phyloP scores from a whole-genome alignment of 2,797 vertebrate species.

The Clarias fuscus region DNA sequence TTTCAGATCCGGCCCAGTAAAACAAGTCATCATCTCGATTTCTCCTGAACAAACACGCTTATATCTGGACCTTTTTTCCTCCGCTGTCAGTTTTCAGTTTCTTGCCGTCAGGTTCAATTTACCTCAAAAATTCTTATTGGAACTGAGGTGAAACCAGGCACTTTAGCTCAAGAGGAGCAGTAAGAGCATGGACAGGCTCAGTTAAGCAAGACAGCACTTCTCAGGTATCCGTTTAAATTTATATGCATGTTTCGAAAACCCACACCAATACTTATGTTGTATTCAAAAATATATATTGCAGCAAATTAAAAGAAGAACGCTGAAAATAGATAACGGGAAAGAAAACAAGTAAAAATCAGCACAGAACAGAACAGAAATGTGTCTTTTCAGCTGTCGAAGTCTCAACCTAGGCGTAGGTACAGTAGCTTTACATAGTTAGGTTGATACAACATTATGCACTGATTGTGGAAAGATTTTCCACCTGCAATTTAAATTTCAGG shows the following conservation, averaged over 20 bases:
- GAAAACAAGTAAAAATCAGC: neutral
- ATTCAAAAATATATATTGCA: neutral
- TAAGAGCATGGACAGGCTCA: slow-evolving; percentile 3
- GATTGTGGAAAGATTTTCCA: neutral
- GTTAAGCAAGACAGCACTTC: neutral
- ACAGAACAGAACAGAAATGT: neutral
- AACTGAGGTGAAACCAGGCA: neutral
- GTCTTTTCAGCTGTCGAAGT: slow-evolving; percentile 13
- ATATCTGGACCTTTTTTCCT: neutral
- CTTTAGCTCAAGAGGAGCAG: neutral
- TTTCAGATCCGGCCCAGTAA: neutral
- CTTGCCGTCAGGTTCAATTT: slow-evolving; percentile 4
- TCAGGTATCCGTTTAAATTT: neutral
- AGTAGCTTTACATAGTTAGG: neutral
- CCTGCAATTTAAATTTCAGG: neutral
- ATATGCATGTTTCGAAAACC: neutral
- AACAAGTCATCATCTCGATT: slow-evolving; percentile 11
- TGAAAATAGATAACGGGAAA: neutral
- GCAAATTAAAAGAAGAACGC: too few relatives aligned
- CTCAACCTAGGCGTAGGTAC: neutral
- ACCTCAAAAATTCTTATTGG: neutral
- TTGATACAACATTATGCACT: neutral
- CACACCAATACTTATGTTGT: neutral
- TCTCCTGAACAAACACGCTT: slow-evolving; percentile 15
- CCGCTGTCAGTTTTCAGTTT: neutral